Evolutionary conservation across 1,140 invertebrate species (phyloP), one percentile per base, ranked within the genome.

Genomic region (Microvelia longipes): DNA sequence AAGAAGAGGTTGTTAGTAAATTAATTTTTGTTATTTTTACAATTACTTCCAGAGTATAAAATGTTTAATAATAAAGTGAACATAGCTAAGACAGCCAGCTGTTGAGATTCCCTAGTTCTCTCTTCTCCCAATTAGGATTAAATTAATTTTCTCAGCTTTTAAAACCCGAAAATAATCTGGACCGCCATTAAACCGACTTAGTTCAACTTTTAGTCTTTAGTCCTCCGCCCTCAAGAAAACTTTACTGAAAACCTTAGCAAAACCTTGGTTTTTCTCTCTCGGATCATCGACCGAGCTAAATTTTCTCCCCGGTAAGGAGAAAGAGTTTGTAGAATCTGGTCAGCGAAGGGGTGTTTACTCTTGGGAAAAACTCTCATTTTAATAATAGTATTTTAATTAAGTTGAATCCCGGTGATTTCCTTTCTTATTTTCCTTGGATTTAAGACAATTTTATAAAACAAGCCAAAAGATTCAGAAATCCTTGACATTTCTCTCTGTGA

Each of bases 381-480:
- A 72, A 72, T 72, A 72, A 72, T 72, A 68, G 71, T 70, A 72
- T 72, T 72, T 72, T 72, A 72, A 72, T 72, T 72, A 72, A 72
- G 71, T 68, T 67, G 65, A 61, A 70, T 64, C 66, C 66, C 50
- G 5, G 35, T 11, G 35, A 11, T 50, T 15, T n/a, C 24, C 50
- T 35, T 50, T 50, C 35, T 50, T 50, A 50, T 50, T 50, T 50
- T 50, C 35, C 35, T 50, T 50, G 19, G 35, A 11, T 50, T 50
- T 19, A 50, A 50, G 19, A 50, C 35, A 19, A 50, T 50, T 50
- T 19, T 50, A 11, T 50, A 11, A 50, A 50, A n/a, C n/a, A n/a
- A n/a, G n/a, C n/a, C n/a, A n/a, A n/a, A n/a, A n/a, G n/a, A n/a
- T n/a, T n/a, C n/a, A n/a, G n/a, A n/a, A n/a, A n/a, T n/a, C n/a